These are phyloP conservation scores for Dendrolimus punctatus DNA, from an alignment of 1,140 invertebrate genomes.

Conservation along the genomic window DNA sequence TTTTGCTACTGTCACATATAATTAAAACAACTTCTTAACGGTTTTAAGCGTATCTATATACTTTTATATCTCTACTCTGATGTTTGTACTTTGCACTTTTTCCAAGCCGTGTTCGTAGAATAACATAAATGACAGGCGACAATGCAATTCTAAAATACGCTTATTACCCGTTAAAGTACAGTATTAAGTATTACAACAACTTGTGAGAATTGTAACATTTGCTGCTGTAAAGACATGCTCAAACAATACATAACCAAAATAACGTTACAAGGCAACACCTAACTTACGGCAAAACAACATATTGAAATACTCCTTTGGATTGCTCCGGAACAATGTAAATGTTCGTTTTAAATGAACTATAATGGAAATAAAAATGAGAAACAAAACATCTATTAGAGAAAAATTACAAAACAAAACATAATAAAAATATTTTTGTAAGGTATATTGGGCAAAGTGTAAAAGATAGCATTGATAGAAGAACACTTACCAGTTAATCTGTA, in stretches of 20 bases:
- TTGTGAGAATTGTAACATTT: no score
- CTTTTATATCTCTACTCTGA: no score
- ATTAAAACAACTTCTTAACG: no score
- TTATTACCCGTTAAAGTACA: no score
- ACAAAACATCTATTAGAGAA: slow-evolving; percentile 13
- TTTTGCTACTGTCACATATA: no score
- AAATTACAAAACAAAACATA: slow-evolving; percentile 7
- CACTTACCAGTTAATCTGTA: slow-evolving; percentile 71
- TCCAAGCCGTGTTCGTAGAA: no score
- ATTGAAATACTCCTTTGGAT: slow-evolving; percentile 26
- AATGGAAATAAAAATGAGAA: slow-evolving; percentile 20
- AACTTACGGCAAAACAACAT: slow-evolving; percentile 44
- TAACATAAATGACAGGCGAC: no score
- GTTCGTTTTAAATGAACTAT: slow-evolving; percentile 33
- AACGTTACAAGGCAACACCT: slow-evolving; percentile 16
- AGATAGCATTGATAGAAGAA: neutral
- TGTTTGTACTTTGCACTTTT: no score
- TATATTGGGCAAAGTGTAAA: neutral
- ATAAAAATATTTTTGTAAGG: slow-evolving; percentile 7
- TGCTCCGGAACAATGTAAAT: slow-evolving; percentile 24
- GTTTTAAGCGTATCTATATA: no score
- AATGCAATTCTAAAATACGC: no score
- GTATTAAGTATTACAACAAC: no score
- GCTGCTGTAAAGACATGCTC: neutral
- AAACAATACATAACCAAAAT: slow-evolving; percentile 7